Percentiles rank a stretch among this genome's conserved stretches.
These are phyloP conservation scores for Phylloscopus trochilus DNA, from an alignment of 2,113 vertebrate genomes.

Conservation along the genomic window DNA sequence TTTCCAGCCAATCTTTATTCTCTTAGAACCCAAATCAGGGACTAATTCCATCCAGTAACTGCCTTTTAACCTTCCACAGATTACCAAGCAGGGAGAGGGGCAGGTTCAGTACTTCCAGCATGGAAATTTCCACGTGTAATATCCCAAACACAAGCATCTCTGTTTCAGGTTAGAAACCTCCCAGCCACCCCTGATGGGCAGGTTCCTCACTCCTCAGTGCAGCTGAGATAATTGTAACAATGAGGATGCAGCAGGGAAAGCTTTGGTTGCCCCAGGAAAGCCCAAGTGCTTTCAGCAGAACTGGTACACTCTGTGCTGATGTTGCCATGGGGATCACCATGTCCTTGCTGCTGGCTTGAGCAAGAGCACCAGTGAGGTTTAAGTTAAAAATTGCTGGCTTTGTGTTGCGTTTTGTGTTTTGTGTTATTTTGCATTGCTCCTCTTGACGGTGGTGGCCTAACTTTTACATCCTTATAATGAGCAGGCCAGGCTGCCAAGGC, in stretches of 20 bases:
- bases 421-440: not conserved
- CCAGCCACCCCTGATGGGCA: not conserved
- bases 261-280: not conserved
- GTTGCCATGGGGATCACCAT: not conserved
- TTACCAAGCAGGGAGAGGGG: not conserved
- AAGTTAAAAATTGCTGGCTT: not conserved
- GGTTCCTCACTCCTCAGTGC: not conserved
- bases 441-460: not conserved
- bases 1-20: not conserved
- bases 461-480: fast-evolving
- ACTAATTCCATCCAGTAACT: not conserved
- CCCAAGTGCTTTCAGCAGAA: not conserved
- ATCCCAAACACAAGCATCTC: not conserved
- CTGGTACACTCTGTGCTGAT: not conserved
- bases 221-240: not conserved
- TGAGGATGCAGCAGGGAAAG: not conserved
- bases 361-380: not conserved
- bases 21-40: not conserved
- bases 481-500: not conserved
- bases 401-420: not conserved
- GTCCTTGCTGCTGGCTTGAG: not conserved
- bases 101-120: not conserved
- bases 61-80: not conserved
- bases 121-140: not conserved
- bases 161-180: not conserved